Conservation (phyloP, 2,888 invertebrate species). For the Ophion slaviceki region DNA sequence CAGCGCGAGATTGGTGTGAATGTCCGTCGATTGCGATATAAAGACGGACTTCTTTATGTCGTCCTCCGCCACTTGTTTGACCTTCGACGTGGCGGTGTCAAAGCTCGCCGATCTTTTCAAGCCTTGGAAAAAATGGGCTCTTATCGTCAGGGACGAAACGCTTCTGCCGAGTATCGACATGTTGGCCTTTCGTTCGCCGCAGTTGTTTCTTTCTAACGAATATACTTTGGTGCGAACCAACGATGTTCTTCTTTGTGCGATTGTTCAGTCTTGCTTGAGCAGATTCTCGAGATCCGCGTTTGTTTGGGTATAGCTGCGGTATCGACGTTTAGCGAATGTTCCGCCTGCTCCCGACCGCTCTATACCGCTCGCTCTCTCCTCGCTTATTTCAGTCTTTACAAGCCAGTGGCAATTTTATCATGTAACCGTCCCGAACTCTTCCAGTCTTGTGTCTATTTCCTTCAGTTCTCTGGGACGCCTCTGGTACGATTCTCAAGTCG, state of each 20-base stretch:
- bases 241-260: constrained; percentile 82
- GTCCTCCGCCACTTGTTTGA: constrained; percentile 76
- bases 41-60: constrained; percentile 93
- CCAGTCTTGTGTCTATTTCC: constrained; percentile 1
- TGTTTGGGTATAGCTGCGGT: constrained; percentile 31
- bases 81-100: constrained; percentile 68
- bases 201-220: not conserved
- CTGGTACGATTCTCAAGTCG: not conserved
- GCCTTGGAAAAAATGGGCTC: constrained; percentile 79
- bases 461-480: not conserved
- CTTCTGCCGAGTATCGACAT: constrained; percentile 85
- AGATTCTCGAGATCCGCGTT: constrained; percentile 8
- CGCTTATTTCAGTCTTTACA: constrained; percentile 47
- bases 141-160: constrained; percentile 82
- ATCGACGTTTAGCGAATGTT: constrained; percentile 24
- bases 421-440: not conserved
- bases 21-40: constrained; percentile 95
- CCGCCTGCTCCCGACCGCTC: constrained; percentile 3
- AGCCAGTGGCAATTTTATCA: constrained; percentile 3
- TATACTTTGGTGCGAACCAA: not conserved
- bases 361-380: constrained; percentile 19
- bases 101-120: constrained; percentile 75
- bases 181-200: not conserved
- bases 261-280: constrained; percentile 47
- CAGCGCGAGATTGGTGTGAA: constrained; percentile 96